These are phyloP conservation scores for Trochalopteron elliotii DNA, from an alignment of 2,113 vertebrate species.

Conservation along the genomic window DNA sequence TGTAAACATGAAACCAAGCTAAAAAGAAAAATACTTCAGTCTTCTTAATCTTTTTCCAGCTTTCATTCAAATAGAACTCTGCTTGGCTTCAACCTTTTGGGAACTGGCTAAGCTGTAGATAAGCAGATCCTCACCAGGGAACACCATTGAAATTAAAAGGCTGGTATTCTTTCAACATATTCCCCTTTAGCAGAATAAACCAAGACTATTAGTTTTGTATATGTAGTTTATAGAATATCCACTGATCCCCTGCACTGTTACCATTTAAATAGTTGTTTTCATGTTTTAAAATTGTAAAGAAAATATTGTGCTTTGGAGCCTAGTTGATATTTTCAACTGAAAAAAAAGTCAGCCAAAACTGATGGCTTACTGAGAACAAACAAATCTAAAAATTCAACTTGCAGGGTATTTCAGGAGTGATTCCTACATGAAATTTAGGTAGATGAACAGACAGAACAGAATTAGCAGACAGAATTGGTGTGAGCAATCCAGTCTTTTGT, in stretches of 20 bases:
- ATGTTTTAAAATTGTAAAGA: background rate
- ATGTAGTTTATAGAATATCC: background rate
- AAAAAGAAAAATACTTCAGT: background rate
- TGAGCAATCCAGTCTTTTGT: background rate
- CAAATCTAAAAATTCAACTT: background rate
- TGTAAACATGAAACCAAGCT: background rate
- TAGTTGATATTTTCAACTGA: background rate
- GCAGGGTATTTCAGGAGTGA: background rate
- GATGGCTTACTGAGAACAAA: background rate
- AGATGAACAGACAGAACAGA: background rate
- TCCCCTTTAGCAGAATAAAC: background rate
- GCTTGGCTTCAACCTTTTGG: background rate
- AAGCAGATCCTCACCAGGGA: constrained; percentile 5
- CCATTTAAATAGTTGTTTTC: background rate
- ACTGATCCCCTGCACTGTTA: background rate
- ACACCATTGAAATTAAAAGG: background rate
- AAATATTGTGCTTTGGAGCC: background rate
- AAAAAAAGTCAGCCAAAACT: background rate
- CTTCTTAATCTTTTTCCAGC: constrained; percentile 4
- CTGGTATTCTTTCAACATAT: background rate
- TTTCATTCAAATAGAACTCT: constrained; percentile 25
- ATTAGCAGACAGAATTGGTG: background rate
- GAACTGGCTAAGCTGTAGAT: background rate
- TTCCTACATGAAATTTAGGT: background rate
- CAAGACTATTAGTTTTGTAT: background rate